A percentile compares a stretch with the other conserved stretches of the same genome.
Conservation (phyloP, 1,140 invertebrate species). For the Drepana arcuata region DNA sequence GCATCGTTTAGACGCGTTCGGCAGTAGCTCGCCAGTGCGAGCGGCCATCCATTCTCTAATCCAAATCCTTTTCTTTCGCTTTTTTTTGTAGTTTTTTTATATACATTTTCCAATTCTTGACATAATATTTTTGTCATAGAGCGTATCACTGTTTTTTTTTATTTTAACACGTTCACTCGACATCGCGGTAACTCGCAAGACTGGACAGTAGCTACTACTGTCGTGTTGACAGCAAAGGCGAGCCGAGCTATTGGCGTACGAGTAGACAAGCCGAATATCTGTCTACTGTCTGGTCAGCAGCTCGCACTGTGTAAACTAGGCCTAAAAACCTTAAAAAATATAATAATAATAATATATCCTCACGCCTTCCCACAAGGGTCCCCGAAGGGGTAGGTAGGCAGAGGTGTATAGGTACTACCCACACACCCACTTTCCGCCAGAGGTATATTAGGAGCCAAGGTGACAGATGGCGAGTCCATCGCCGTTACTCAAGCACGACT, state of each 20-base stretch:
- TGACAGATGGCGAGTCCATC: too few relatives aligned
- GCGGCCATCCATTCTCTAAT: conserved; percentile 1
- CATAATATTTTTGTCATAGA: conserved; percentile 1
- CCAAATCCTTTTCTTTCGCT: conserved; percentile 2
- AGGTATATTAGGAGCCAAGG: too few relatives aligned
- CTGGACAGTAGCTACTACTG: conserved; percentile 1
- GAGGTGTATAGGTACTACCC: too few relatives aligned
- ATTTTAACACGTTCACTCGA: conserved; percentile 1
- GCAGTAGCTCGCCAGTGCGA: conserved; percentile 2
- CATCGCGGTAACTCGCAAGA: conserved; percentile 1
- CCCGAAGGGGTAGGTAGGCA: too few relatives aligned
- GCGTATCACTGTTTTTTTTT: conserved; percentile 1
- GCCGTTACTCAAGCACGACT: too few relatives aligned
- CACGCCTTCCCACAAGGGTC: too few relatives aligned
- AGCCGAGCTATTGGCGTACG: conserved; percentile 1
- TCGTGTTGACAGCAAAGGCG: neutral
- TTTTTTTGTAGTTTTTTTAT: neutral
- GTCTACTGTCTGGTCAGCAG: conserved; percentile 1
- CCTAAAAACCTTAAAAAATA: too few relatives aligned
- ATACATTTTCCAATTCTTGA: conserved; percentile 1
- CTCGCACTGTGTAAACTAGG: conserved; percentile 1
- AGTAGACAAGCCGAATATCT: neutral
- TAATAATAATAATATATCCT: too few relatives aligned
- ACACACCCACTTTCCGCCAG: too few relatives aligned
- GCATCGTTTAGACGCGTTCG: conserved; percentile 4